Base-by-base conservation (phyloP, 2,113 vertebrate genomes). In the Bungarus multicinctus region DNA sequence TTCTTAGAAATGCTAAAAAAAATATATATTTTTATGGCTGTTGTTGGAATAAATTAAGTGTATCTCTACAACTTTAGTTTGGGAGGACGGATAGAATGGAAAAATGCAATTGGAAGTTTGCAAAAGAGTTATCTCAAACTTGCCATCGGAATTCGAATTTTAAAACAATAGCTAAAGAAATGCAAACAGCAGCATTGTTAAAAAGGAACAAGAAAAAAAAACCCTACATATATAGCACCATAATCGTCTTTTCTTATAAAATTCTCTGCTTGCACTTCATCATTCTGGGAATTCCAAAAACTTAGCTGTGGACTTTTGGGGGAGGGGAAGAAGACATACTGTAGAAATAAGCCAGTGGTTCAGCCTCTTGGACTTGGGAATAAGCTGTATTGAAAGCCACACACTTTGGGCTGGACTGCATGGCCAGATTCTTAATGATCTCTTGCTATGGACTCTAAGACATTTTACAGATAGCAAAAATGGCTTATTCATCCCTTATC, bases 181-280 rank as follows among this genome's bases (percentile, higher is more conserved):
- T 96, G 91, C 93, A 97, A 96, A 96, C 91, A 95, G 57, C 96
- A 91, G 60, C 94, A 53, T 93, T 96, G 95, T 97, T 97, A 97
- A 97, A 97, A 97, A 96, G 95, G 96, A 97, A 97, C 54, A 92
- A 96, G 53, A 96, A 95, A 87, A 64, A 95, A 94, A 94, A 18
- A 9, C 50, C 50, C n/a, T 74, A 39, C n/a, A n/a, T 95, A 90
- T 87, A 92, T 7, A 27, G 20, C 90, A 27, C 74, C 92, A 94
- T 96, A 97, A 97, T 86, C 30, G 11, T 58, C 55, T 94, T 39
- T 95, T 87, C 89, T 94, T 95, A 92, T 95, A 94, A 95, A 96
- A 94, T 47, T 14, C 55, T 39, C 94, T 96, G 94, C 92, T 94
- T 95, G 88, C 92, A 94, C 90, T 88, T 57, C 91, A 95, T 95